Conservation (phyloP, 2,113 vertebrate genomes). For the Phalacrocorax brasilianus region DNA sequence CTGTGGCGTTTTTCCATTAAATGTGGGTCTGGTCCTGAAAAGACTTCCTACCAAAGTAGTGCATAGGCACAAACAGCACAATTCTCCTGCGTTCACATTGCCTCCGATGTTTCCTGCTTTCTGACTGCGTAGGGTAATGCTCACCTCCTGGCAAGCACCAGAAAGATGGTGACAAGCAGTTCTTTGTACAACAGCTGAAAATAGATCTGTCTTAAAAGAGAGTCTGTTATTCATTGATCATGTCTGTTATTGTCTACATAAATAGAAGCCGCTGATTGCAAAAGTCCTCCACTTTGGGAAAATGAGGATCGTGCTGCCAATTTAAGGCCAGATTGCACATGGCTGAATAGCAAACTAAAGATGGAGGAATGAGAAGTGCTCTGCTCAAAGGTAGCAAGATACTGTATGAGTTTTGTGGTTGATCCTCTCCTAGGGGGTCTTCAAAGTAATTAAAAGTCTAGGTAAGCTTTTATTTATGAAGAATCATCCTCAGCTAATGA, state of each 20-base stretch:
- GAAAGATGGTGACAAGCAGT: not conserved
- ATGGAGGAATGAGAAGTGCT: not conserved
- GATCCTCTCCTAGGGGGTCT: not conserved
- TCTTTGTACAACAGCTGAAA: slow-evolving; percentile 17
- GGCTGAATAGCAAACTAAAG: not conserved
- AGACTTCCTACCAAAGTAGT: not conserved
- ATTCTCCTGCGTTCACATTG: not conserved
- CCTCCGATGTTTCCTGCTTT: not conserved
- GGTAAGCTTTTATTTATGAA: not conserved
- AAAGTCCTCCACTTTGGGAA: slow-evolving; percentile 10
- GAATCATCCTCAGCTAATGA: not conserved
- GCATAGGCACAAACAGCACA: not conserved
- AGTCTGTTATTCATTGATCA: not conserved
- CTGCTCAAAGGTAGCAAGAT: not conserved
- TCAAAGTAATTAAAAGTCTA: not conserved
- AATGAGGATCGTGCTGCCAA: not conserved
- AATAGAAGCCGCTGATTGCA: slow-evolving; percentile 25
- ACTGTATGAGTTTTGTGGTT: not conserved
- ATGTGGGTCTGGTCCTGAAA: not conserved
- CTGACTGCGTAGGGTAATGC: not conserved
- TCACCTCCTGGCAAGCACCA: not conserved
- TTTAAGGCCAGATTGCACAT: not conserved
- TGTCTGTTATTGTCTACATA: slow-evolving; percentile 10
- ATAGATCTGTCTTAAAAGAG: slow-evolving; percentile 17
- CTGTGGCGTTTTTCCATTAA: not conserved